Conservation (phyloP, 2,797 vertebrate species). For the Tragopan temminckii region DNA sequence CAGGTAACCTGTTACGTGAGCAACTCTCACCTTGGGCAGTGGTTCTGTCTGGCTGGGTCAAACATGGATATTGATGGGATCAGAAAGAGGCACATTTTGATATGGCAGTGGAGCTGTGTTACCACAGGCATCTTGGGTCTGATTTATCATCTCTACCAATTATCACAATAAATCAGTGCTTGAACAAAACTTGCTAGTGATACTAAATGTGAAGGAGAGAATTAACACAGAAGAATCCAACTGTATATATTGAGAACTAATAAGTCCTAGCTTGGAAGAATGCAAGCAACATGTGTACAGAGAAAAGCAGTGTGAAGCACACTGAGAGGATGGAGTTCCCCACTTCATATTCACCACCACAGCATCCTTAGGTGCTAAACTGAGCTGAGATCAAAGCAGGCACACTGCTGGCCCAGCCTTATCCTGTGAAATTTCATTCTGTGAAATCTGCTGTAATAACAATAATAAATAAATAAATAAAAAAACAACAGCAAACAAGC, state of each 20-base stretch:
- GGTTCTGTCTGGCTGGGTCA: accelerated
- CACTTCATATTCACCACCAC: accelerated
- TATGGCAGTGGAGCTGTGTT: not conserved
- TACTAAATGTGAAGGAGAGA: not conserved
- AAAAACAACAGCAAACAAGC: not conserved
- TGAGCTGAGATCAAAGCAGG: not conserved
- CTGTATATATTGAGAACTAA: not conserved
- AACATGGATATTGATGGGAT: not conserved
- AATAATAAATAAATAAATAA: too few species aligned
- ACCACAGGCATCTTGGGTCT: not conserved
- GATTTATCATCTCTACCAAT: slow-evolving; percentile 25
- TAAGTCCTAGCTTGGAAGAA: not conserved
- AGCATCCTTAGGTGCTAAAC: not conserved
- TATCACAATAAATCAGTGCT: not conserved
- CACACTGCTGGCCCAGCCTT: not conserved
- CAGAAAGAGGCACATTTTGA: not conserved
- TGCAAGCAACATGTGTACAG: not conserved
- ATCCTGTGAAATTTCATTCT: not conserved
- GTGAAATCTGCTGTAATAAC: not conserved
- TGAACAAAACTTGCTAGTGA: not conserved
- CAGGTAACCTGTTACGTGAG: not conserved
- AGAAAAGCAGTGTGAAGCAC: not conserved
- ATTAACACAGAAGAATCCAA: not conserved
- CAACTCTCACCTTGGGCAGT: accelerated
- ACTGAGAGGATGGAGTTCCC: not conserved